These are phyloP conservation scores for Nomada fucata DNA, from an alignment of 2,888 invertebrate species.

Conservation along the genomic window DNA sequence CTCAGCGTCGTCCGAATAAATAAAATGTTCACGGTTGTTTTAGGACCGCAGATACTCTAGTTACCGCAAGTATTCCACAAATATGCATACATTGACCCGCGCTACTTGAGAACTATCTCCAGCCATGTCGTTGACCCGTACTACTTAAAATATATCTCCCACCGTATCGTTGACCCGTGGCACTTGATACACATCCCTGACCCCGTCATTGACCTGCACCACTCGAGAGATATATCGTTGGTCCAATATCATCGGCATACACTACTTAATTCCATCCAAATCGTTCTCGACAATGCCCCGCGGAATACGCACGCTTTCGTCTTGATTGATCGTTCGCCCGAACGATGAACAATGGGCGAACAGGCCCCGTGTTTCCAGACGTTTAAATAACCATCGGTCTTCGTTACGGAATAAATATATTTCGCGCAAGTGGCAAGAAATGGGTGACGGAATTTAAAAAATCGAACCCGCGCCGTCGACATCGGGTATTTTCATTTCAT, in stretches of 20 bases:
- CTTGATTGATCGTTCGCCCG: background rate
- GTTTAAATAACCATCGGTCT: constrained; percentile 44
- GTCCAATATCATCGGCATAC: background rate
- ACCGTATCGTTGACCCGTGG: no score
- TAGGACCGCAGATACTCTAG: no score
- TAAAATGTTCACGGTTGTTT: no score
- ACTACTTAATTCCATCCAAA: background rate
- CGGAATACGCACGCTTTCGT: background rate
- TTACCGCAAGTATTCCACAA: no score
- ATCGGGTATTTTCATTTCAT: constrained; percentile 11
- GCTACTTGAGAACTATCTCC: no score
- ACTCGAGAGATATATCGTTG: no score
- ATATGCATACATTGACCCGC: no score
- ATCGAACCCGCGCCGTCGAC: constrained; percentile 30
- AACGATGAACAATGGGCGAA: background rate
- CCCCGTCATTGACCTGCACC: no score
- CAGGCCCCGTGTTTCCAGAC: background rate
- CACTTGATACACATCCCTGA: no score
- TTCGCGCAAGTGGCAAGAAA: background rate
- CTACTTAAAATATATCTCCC: no score
- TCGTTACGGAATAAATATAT: constrained; percentile 28
- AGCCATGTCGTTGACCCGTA: no score
- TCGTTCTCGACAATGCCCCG: background rate
- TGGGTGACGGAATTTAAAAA: constrained; percentile 47
- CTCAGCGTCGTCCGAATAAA: no score